Evolutionary conservation across 2,888 invertebrate species (phyloP), one percentile per base, ranked within the genome.

Genomic region (Athalia rosae): DNA sequence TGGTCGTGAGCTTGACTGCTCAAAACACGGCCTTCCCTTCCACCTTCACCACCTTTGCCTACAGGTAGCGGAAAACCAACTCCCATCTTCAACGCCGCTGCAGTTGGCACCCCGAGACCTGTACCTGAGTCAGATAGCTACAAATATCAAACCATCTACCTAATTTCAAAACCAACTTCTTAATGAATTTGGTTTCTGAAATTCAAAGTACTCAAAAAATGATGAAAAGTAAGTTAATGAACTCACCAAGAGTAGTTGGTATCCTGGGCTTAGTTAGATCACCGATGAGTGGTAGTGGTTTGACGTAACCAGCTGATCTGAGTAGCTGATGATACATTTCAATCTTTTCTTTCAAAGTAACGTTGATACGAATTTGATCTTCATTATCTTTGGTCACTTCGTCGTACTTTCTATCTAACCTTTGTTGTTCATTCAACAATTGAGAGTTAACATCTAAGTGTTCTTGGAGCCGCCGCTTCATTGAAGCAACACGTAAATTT

Each of bases 11-110:
- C 90, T 79, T 90, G 90, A 81, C 90, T 94, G 80, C 93, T 94
- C 78, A 93, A 87, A 59, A 93, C 92, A 86, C 95, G 93, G 82
- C 94, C 94, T 81, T 93, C 93, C 89, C 95, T 94, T 85, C 93
- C 93, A 83, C 93, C 93, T 81, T 93, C 93, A 89, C 94, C 94
- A 84, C 94, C 94, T 91, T 95, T 94, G 45, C 91, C 91, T 9
- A 90, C 87, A 78, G 94, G 93, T 86, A 96, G 91, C 82, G 96
- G 95, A 91, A 96, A 96, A 80, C 95, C 96, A 82, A 96, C 95
- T 82, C 96, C 95, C 95, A 95, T 95, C 92, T 96, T 96, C 82
- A 96, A 91, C 78, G 96, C 95, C 73, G 96, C 95, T 82, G 95
- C 95, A 74, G 96, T 95, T 77, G 96, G 96, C 79, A 95, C 95